phyloP scores from a whole-genome alignment of 1,140 invertebrate species.

The Lepidurus couesii region DNA sequence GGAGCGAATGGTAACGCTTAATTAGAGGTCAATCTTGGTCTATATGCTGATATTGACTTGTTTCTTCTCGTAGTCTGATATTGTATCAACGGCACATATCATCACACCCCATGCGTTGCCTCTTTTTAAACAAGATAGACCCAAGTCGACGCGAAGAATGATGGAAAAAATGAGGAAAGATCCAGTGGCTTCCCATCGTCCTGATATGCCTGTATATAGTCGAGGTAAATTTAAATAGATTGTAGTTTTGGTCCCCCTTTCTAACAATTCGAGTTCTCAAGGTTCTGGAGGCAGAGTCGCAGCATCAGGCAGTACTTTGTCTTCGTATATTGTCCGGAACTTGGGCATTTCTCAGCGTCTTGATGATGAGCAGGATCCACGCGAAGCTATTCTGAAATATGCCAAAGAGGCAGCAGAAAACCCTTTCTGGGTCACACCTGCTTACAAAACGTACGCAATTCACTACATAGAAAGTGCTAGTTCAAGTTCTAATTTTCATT shows the following conservation, averaged over 20 bases:
- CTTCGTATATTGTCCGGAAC: slow-evolving; percentile 94
- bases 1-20: slow-evolving; percentile 42
- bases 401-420: slow-evolving; percentile 95
- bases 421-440: slow-evolving; percentile 92
- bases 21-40: not conserved
- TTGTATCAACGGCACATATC: slow-evolving; percentile 86
- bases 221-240: slow-evolving; percentile 45
- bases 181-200: slow-evolving; percentile 83
- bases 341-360: slow-evolving; percentile 87
- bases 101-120: slow-evolving; percentile 95
- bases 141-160: slow-evolving; percentile 80
- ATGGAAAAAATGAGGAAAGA: slow-evolving; percentile 88
- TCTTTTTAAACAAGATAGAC: slow-evolving; percentile 85
- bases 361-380: slow-evolving; percentile 91
- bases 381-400: slow-evolving; percentile 93
- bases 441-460: slow-evolving; percentile 60
- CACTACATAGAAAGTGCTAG: not conserved
- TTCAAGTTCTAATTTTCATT: slow-evolving; percentile 28
- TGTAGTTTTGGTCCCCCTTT: not conserved
- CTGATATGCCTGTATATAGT: slow-evolving; percentile 91
- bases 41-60: not conserved
- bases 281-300: slow-evolving; percentile 89
- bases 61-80: slow-evolving; percentile 37
- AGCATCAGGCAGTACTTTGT: slow-evolving; percentile 89
- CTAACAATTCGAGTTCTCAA: slow-evolving; percentile 41